phyloP scores from a whole-genome alignment of 1,140 invertebrate genomes.

The Asbolus verrucosus region DNA sequence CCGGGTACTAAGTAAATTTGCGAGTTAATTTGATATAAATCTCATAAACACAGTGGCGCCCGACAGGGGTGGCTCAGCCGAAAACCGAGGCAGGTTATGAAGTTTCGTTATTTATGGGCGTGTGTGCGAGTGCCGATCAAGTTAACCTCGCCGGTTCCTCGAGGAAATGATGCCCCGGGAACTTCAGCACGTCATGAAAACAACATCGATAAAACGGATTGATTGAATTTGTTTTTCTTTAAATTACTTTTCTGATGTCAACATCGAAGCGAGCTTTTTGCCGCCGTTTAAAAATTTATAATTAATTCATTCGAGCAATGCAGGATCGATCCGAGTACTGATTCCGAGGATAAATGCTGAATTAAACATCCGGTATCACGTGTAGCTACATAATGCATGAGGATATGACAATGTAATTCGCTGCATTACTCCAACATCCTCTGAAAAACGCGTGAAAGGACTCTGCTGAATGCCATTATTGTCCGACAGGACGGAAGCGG shows the following conservation, averaged over 20 bases:
- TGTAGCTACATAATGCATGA: slow-evolving; percentile 31
- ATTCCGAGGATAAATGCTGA: slow-evolving; percentile 14
- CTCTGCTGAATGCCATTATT: not conserved
- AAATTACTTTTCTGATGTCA: not conserved
- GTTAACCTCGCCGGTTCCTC: no score
- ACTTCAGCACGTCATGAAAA: not conserved
- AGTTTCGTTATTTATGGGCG: no score
- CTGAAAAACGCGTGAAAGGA: slow-evolving; percentile 2
- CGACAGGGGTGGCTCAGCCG: not conserved
- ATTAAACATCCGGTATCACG: slow-evolving; percentile 37
- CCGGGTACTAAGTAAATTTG: slow-evolving; percentile 12
- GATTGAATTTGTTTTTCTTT: not conserved
- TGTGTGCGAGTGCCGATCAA: not conserved
- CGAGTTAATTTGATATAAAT: slow-evolving; percentile 23
- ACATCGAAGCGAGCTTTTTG: not conserved
- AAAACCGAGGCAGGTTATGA: no score
- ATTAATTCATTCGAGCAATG: slow-evolving; percentile 12
- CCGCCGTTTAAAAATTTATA: slow-evolving; percentile 32
- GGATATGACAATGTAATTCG: slow-evolving; percentile 30
- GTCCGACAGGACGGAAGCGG: not conserved
- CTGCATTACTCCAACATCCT: not conserved
- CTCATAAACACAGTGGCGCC: slow-evolving; percentile 20
- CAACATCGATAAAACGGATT: not conserved
- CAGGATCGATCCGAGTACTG: slow-evolving; percentile 8
- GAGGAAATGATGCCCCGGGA: not conserved